Evolutionary conservation across 2,888 invertebrate genomes (phyloP).

Genomic region (Ectobius pallidus): DNA sequence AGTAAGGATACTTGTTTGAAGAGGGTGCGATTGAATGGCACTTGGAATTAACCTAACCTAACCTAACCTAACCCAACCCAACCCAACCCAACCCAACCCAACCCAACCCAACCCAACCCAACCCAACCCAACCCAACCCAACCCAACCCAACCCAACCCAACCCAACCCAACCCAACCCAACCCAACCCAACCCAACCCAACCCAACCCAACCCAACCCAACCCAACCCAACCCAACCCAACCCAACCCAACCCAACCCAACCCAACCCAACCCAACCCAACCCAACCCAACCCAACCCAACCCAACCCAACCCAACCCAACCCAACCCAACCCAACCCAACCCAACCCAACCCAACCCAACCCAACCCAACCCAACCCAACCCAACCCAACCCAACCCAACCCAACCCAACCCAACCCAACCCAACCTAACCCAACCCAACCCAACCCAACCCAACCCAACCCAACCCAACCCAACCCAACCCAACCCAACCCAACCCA

Average conservation of each 20-base stretch:
- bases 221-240: slow-evolving; percentile 43
- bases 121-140: background rate
- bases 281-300: slow-evolving; percentile 48
- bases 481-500: slow-evolving; percentile 40
- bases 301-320: slow-evolving; percentile 45
- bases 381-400: slow-evolving; percentile 48
- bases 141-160: background rate
- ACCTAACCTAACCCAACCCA: background rate
- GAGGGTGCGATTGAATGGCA: too few species aligned
- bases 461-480: slow-evolving; percentile 45
- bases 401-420: slow-evolving; percentile 48
- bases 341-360: slow-evolving; percentile 45
- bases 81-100: background rate
- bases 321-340: slow-evolving; percentile 44
- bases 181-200: background rate
- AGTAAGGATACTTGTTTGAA: too few species aligned
- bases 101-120: background rate
- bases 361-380: slow-evolving; percentile 47
- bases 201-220: background rate
- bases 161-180: background rate
- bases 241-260: slow-evolving; percentile 45
- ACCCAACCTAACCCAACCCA: slow-evolving; percentile 47
- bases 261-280: slow-evolving; percentile 48
- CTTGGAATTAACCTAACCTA: slow-evolving; percentile 16
- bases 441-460: slow-evolving; percentile 47